Conservation (phyloP, 1,140 invertebrate species). For the Drosophila albomicans region DNA sequence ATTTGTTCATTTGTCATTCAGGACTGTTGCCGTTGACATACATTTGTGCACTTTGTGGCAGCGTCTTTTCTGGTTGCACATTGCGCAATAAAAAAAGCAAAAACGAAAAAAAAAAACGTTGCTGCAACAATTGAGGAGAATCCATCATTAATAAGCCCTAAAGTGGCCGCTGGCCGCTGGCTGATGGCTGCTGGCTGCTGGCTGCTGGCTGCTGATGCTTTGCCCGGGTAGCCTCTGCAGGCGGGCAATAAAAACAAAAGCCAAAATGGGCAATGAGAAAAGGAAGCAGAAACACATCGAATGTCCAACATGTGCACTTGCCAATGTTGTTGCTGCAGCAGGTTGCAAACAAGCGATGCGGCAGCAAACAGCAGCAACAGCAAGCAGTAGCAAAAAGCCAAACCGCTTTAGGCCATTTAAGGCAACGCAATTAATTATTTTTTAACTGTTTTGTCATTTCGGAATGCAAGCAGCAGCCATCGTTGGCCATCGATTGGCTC, state of each 20-base stretch:
- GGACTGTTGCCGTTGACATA: constrained; percentile 74
- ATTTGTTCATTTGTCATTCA: constrained; percentile 81
- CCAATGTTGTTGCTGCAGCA: constrained; percentile 52
- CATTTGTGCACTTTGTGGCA: constrained; percentile 64
- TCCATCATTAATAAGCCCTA: constrained; percentile 84
- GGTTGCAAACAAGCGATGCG: constrained; percentile 66
- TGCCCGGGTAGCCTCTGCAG: constrained; percentile 62
- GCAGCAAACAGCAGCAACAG: constrained; percentile 38
- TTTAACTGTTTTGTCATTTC: constrained; percentile 85
- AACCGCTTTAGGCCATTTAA: constrained; percentile 83
- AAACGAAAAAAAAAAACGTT: constrained; percentile 18
- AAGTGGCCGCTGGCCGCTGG: constrained; percentile 57
- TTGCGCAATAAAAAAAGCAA: constrained; percentile 73
- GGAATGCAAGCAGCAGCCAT: constrained; percentile 77
- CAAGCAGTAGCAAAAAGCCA: constrained; percentile 65
- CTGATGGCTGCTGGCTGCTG: constrained; percentile 53
- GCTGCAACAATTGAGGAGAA: constrained; percentile 73
- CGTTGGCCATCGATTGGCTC: constrained; percentile 75
- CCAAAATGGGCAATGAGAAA: constrained; percentile 73
- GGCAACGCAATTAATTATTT: constrained; percentile 85
- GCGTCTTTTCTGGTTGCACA: constrained; percentile 41
- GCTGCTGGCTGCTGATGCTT: constrained; percentile 15
- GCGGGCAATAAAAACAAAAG: constrained; percentile 80
- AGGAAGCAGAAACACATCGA: constrained; percentile 50
- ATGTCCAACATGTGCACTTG: constrained; percentile 52